Conservation (phyloP, 1,140 invertebrate genomes). For the Ridgeia piscesae region DNA sequence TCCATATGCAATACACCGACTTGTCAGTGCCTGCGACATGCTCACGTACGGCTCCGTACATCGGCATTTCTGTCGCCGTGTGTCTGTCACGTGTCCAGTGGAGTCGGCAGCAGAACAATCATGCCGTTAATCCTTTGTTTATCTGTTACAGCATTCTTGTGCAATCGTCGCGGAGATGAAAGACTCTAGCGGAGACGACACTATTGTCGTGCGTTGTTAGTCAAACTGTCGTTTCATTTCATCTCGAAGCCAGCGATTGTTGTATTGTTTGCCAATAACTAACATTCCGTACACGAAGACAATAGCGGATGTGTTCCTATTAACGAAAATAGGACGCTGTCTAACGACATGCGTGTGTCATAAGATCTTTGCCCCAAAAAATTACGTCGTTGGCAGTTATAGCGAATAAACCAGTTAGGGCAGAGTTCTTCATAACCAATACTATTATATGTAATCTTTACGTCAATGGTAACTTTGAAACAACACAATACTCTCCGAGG, state of each 20-base stretch:
- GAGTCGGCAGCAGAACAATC: too few species aligned
- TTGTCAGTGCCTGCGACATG: too few species aligned
- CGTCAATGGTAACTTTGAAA: neutral
- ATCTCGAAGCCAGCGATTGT: neutral
- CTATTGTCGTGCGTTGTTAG: neutral
- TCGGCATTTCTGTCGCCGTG: too few species aligned
- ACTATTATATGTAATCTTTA: neutral
- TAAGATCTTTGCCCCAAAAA: neutral
- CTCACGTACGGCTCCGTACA: too few species aligned
- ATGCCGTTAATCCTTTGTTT: neutral
- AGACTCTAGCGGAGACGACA: neutral
- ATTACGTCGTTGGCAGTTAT: neutral
- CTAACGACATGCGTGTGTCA: neutral
- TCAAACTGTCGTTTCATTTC: neutral
- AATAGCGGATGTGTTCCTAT: neutral
- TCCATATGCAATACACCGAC: too few species aligned
- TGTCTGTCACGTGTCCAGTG: too few species aligned
- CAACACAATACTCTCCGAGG: neutral
- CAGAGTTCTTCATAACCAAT: neutral
- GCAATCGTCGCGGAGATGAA: neutral
- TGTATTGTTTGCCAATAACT: neutral
- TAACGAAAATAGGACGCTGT: neutral
- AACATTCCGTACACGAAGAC: neutral
- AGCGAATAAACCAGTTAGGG: neutral
- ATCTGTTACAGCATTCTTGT: neutral